Evolutionary conservation across 2,888 invertebrate genomes (phyloP), one percentile per base, ranked within the genome.

Genomic region (Drosophila nr. perissopoda): DNA sequence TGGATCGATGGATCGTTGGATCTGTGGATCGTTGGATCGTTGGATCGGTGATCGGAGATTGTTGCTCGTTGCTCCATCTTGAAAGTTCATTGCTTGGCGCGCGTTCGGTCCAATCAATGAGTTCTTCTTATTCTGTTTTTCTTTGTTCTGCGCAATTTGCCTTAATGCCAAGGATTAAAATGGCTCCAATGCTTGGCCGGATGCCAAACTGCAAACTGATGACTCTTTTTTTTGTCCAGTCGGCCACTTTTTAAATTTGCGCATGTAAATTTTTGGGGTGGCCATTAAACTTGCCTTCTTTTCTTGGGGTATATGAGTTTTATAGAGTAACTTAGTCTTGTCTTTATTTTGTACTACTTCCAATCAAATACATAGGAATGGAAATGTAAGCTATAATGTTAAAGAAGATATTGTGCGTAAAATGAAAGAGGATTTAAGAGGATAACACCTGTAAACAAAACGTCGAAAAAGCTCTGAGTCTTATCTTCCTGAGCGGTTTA

Each of bases 121-220:
- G 69, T 18, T 53, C 38, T 27, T 65, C 65, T 59, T 31, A 48
- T 33, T 66, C 11, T 33, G 33, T 69, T 57, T 36, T 51, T 58
- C 77, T 25, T 36, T 40, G 40, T 67, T 79, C 64, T 27, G 70
- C 73, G 87, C 81, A 87, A 87, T 87, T 87, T 87, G 84, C 87
- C 75, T 82, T 89, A 89, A 87, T 87, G 79, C 76, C 86, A 73
- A 87, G 86, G 86, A 87, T 87, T 87, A 87, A 79, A 76, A 67
- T 73, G 71, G 68, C 64, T 70, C 69, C 76, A 73, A 59, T 61
- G 65, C 16, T n/a, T 34, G 54, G 69, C 75, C 84, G 75, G 71
- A 72, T 76, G 73, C 76, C 68, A 73, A 72, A 73, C 40, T 57
- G 42, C 42, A 29, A 42, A 70, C 85, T 85, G 85, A 86, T 82